Percentiles rank a stretch among this genome's conserved stretches.
These are phyloP conservation scores for Eumacrocentrus americanus DNA, from an alignment of 2,888 invertebrate genomes.

Conservation along the genomic window DNA sequence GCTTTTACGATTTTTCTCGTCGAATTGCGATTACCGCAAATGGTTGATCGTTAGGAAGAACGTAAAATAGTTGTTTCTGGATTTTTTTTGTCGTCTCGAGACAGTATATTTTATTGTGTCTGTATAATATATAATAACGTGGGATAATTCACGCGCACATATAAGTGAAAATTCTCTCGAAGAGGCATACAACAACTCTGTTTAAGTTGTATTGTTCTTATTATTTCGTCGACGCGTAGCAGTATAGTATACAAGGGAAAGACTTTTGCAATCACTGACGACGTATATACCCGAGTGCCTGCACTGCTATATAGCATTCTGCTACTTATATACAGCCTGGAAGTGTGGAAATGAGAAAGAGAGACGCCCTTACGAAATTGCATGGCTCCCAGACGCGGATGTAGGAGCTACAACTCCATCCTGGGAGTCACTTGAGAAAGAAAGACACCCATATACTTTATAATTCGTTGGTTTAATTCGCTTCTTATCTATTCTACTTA, in stretches of 20 bases:
- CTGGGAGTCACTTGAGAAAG: neutral
- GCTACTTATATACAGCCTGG: no score
- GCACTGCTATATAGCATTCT: no score
- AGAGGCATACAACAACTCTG: no score
- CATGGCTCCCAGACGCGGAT: constrained; percentile 13
- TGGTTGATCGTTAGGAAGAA: no score
- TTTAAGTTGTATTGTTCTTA: no score
- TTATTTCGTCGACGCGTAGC: no score
- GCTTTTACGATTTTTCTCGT: no score
- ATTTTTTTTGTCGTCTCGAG: neutral
- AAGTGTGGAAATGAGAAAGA: neutral
- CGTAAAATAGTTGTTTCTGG: neutral
- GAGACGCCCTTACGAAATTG: constrained; percentile 22
- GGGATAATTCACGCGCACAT: constrained; percentile 15
- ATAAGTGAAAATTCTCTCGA: neutral
- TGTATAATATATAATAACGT: constrained; percentile 14
- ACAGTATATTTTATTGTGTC: neutral
- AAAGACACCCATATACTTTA: neutral
- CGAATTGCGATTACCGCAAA: no score
- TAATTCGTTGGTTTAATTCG: neutral
- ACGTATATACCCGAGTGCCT: no score
- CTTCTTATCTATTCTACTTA: no score
- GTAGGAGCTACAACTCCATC: neutral
- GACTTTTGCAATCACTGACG: no score
- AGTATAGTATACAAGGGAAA: no score